Base-by-base conservation (phyloP, 2,888 invertebrate genomes). In the Gryllus longicercus region DNA sequence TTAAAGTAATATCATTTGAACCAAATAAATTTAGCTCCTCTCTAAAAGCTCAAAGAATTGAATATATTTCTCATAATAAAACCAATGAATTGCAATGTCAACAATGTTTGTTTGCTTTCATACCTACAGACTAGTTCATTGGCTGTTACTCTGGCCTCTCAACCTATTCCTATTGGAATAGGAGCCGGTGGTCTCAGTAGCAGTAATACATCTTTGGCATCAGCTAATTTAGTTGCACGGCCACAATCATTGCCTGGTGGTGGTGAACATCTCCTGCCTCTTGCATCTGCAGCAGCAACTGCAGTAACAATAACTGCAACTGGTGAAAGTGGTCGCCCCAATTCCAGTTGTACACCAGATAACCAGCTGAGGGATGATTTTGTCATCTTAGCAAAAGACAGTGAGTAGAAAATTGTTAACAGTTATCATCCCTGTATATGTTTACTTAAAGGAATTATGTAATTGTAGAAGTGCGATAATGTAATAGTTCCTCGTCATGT, bases 321-420 rank as follows among this genome's bases (percentile, higher is more conserved):
- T 21, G 38, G 77, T 11, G 77, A 77, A 21, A 77, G 74, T 23
- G 38, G 80, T 3, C 78, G 78, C 76, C 25, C 78, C 21, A 75
- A 78, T 23, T 78, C 80, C 21, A 78, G 80, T n/a, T 77, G 81
- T 50, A 82, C 83, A 25, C 82, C 82, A 12, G 88, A 89, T 82
- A 85, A 86, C 82, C 87, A 87, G 82, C 85, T 91, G n/a, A 86
- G 91, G 80, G 92, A 92, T 81, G 93, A 93, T 87, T 94, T 93
- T 85, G 88, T 92, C 1, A 89, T 90, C 11, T 88, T 93, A 80
- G 93, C 93, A 21, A 93, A 92, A 85, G 91, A 92, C 85, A 89
- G 94, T 91, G 85, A 87, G 87, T 85, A 23, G 21, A 51, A 38
- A 38, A 38, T 5, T 38, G 0, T 38, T 8, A 38, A 38, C 8